phyloP scores from a whole-genome alignment of 2,797 vertebrate species.

The Lophotriccus pileatus region DNA sequence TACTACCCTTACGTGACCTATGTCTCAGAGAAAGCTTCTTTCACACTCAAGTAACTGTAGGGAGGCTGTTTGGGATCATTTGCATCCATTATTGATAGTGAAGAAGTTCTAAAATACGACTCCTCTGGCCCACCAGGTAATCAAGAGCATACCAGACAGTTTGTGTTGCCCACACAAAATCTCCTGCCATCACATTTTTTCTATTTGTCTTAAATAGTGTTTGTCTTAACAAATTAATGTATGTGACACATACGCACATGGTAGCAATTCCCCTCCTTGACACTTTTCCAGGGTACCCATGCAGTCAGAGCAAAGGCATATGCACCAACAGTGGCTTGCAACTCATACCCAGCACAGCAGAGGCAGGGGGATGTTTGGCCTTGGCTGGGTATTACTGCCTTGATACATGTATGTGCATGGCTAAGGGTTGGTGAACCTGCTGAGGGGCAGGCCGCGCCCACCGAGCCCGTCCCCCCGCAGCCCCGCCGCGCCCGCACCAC shows the following conservation, averaged over 20 bases:
- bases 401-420: fast-evolving
- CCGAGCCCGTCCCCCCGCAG: no score
- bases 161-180: not conserved
- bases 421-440: not conserved
- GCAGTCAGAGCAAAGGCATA: not conserved
- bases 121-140: not conserved
- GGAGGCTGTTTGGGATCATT: not conserved
- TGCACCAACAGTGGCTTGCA: fast-evolving
- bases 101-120: not conserved
- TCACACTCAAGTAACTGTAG: not conserved
- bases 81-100: not conserved
- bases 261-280: not conserved
- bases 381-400: not conserved
- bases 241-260: fast-evolving
- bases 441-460: no score
- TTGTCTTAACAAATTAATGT: not conserved
- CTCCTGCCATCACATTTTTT: not conserved
- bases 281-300: not conserved
- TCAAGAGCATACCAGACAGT: not conserved
- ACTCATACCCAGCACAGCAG: not conserved
- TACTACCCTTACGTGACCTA: not conserved
- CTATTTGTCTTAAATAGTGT: not conserved
- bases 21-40: not conserved
- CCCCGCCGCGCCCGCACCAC: no score
- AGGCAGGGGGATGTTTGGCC: fast-evolving